Base-by-base conservation (phyloP, 2,113 vertebrate genomes). In the Protomyctophum bolini region DNA sequence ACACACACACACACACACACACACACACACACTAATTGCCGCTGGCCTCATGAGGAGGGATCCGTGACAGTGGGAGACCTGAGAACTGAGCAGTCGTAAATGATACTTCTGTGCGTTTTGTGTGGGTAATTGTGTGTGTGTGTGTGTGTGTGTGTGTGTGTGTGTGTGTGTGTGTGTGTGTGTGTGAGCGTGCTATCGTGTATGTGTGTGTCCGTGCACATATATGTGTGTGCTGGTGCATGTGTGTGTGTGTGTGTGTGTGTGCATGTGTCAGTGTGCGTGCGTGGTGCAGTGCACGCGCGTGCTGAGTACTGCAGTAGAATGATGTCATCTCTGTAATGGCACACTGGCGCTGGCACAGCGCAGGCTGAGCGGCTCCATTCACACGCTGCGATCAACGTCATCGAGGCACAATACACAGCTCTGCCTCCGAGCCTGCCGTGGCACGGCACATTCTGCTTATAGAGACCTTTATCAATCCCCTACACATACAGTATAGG, bases 281-380 rank as follows among this genome's bases (percentile, higher is more conserved):
- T 58, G 33, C 46, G 62, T 29, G 47, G 21, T 49, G 29, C 41
- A 21, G 63, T 55, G 56, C 49, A 48, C 59, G 9, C 50, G 67
- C 59, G 33, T 48, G 62, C 71, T 84, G 85, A 90, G 84, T 91
- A 83, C 84, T 90, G 90, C 90, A 91, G 90, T 89, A 80, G 79
- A 81, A 88, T 91, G 90, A 91, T 91, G 89, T 91, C 87, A 91
- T 91, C 87, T 56, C 81, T 90, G 84, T 91, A 90, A 88, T 83
- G 79, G 84, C 86, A 88, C 84, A 86, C 86, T 80, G 83, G 78
- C 77, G 83, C 76, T 80, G 83, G 78, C 77, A 83, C 76, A 80
- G 81, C 87, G 86, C 65, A 41, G 54, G 67, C 45, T 73, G 67
- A 77, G 76, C 77, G 55, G 72, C 78, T 83, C 81, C 81, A 83